Evolutionary conservation across 2,888 invertebrate species (phyloP), one percentile per base, ranked within the genome.

Genomic region (Pollenia griseotomentosa): DNA sequence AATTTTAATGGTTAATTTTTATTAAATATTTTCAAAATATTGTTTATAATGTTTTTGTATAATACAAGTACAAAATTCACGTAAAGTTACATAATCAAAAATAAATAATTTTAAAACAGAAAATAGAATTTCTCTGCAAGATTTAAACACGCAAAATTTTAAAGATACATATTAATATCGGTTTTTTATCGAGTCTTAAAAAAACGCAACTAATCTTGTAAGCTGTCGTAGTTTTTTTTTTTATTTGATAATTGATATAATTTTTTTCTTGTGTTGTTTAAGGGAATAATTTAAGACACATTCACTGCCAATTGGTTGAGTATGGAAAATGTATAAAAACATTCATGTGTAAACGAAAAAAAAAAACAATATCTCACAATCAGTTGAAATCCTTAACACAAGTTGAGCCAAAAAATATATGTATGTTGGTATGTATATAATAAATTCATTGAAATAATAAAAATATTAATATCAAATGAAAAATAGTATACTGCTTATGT

Each of bases 201-300:
- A 77, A 63, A 73, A 53, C 19, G 23, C n/a, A 70, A 74, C 11
- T 71, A 65, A 44, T 59, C 51, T 44, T 51, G 19, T 65, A 73
- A 74, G 70, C 63, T 73, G 40, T 74, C 53, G 71, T 48, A 81
- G 48, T 61, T 75, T 63, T 71, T 42, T 61, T 75, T 63, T 71
- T 42, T 61, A n/a, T 23, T 65, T 40, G 16, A 48, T 70, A 70
- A 70, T 70, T 83, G 51, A 71, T 66, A 48, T 23, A 63, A 66
- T 59, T 40, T 59, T 40, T 12, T 48, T 66, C 19, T 71, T 51
- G 48, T 23, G 51, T 48, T 44, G 14, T 59, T 81, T 59, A 57
- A 55, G 59, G 71, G 44, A 57, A 75, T 71, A 79, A 63, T 81
- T 83, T 84, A 81, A 86, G 83, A 77, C 81, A 87, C 73, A 87